These are phyloP conservation scores for Carpatolechia fugitivella DNA, from an alignment of 2,888 invertebrate genomes.

Conservation along the genomic window DNA sequence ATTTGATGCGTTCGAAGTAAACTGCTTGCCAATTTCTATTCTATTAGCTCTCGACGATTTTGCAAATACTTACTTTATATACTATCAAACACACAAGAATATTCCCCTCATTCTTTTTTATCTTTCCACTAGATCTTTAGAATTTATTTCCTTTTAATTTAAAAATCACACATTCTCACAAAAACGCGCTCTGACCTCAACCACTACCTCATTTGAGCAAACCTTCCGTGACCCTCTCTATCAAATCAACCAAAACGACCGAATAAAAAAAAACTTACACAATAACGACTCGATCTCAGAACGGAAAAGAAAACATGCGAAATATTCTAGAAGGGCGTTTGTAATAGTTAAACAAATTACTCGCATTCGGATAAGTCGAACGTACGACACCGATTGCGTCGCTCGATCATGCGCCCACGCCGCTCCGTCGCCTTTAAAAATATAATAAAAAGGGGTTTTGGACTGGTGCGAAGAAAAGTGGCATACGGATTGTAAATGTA, in stretches of 20 bases:
- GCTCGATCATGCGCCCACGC: constrained; percentile 64
- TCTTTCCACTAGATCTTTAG: too few species aligned
- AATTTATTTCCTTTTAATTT: too few species aligned
- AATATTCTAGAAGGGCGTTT: constrained; percentile 19
- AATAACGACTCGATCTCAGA: background rate
- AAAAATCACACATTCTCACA: too few species aligned
- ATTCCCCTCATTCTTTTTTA: too few species aligned
- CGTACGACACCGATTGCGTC: constrained; percentile 60
- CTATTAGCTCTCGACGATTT: too few species aligned
- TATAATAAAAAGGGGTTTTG: constrained; percentile 65
- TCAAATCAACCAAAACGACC: background rate
- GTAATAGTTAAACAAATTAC: constrained; percentile 67
- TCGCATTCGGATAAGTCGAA: constrained; percentile 63
- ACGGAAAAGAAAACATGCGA: constrained; percentile 1
- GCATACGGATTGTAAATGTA: constrained; percentile 1
- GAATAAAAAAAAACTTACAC: background rate
- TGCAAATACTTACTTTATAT: too few species aligned
- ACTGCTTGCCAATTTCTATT: too few species aligned
- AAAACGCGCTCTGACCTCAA: too few species aligned
- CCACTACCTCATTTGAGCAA: too few species aligned
- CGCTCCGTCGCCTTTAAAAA: constrained; percentile 55
- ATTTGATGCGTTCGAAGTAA: too few species aligned
- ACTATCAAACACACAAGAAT: too few species aligned
- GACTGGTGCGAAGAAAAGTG: constrained; percentile 44
- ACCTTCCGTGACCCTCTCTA: background rate